phyloP scores from a whole-genome alignment of 2,888 invertebrate genomes.

The Leptinotarsa juncta region DNA sequence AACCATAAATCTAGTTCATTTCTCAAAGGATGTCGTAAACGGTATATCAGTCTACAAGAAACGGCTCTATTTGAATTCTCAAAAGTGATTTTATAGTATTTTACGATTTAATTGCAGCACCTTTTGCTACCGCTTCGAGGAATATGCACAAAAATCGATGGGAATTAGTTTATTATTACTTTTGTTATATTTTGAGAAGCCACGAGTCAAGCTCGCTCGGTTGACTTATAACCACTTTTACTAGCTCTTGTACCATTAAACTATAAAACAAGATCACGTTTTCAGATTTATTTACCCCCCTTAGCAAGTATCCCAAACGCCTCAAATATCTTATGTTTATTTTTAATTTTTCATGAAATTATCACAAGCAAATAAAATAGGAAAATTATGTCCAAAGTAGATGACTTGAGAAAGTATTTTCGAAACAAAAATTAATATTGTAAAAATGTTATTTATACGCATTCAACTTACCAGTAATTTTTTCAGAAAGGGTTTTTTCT shows the following conservation, averaged over 20 bases:
- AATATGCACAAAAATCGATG: constrained; percentile 32
- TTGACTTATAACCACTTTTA: constrained; percentile 35
- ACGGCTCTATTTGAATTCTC: constrained; percentile 48
- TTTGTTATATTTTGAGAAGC: constrained; percentile 49
- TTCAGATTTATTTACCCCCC: constrained; percentile 8
- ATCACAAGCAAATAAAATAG: no score
- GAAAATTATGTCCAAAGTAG: no score
- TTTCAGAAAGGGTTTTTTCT: no score
- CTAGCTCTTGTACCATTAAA: constrained; percentile 30
- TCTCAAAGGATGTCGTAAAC: constrained; percentile 46
- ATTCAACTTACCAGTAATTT: no score
- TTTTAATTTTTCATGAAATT: no score
- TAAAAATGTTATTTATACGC: no score
- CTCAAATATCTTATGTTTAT: not conserved
- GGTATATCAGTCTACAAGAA: constrained; percentile 45
- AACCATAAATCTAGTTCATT: constrained; percentile 48
- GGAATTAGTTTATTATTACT: constrained; percentile 41
- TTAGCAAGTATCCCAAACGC: not conserved
- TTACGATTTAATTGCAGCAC: constrained; percentile 53
- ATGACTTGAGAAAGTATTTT: no score
- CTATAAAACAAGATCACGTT: constrained; percentile 29
- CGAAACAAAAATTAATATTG: no score
- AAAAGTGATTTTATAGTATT: constrained; percentile 54
- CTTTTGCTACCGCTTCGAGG: constrained; percentile 45
- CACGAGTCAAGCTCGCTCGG: constrained; percentile 47